phyloP scores from a whole-genome alignment of 2,797 vertebrate species.

The Pyrrhura leucotis region DNA sequence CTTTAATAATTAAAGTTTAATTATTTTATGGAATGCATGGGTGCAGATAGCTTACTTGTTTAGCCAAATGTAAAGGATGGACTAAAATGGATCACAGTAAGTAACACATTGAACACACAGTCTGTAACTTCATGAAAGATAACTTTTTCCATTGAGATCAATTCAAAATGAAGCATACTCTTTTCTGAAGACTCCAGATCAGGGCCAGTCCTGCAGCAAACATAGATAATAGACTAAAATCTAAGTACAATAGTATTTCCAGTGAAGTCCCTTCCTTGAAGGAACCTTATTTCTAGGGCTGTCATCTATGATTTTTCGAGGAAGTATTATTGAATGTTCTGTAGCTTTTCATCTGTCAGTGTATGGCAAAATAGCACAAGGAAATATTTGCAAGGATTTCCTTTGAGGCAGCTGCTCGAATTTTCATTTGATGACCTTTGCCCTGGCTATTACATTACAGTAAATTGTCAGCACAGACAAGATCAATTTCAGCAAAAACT shows the following conservation, averaged over 20 bases:
- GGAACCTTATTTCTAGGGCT: background rate
- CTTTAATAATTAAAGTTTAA: background rate
- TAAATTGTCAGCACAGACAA: background rate
- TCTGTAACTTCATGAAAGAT: background rate
- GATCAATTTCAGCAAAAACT: background rate
- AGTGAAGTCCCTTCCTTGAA: background rate
- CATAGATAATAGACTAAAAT: background rate
- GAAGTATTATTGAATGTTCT: background rate
- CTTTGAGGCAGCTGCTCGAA: background rate
- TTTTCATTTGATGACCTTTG: background rate
- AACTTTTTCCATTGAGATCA: background rate
- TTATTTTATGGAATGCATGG: background rate
- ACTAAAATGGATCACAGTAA: background rate
- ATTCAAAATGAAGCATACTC: background rate
- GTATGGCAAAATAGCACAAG: background rate
- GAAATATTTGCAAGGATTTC: background rate
- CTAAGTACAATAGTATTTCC: background rate
- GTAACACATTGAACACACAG: background rate
- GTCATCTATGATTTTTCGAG: background rate
- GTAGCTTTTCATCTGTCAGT: background rate
- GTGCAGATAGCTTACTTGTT: background rate
- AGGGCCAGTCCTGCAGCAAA: background rate
- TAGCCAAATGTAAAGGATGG: background rate
- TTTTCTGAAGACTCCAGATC: background rate
- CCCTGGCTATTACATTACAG: background rate